Percentiles rank a stretch among this genome's conserved stretches.
phyloP scores from a whole-genome alignment of 2,797 vertebrate genomes.

The Psittacula echo region DNA sequence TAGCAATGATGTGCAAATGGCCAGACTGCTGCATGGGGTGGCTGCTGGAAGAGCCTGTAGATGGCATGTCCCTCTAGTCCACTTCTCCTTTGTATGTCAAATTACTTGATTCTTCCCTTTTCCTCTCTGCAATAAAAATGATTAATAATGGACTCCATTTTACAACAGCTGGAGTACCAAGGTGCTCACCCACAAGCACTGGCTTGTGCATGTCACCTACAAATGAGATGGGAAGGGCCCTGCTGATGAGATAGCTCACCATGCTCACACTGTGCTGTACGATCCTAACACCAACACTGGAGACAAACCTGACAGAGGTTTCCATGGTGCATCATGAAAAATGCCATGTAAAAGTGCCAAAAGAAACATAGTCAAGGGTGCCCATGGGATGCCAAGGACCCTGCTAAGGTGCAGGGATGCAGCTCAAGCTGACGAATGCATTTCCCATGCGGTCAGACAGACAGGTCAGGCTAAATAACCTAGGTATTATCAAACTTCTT shows the following conservation, averaged over 20 bases:
- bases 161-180: background rate
- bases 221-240: background rate
- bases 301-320: slow-evolving; percentile 48
- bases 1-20: accelerated
- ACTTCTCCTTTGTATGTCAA: background rate
- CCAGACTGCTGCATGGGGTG: background rate
- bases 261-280: accelerated
- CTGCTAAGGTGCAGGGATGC: background rate
- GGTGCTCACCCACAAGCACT: too few species aligned
- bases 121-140: background rate
- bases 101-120: background rate
- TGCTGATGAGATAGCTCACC: background rate
- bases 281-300: background rate
- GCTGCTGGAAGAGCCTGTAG: background rate
- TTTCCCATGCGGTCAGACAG: slow-evolving; percentile 38
- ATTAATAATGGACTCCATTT: background rate
- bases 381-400: background rate
- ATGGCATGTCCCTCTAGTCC: too few species aligned
- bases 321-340: slow-evolving; percentile 45
- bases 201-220: background rate
- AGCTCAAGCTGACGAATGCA: background rate
- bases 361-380: background rate
- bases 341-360: slow-evolving; percentile 48
- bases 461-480: slow-evolving; percentile 55
- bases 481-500: slow-evolving; percentile 59